A percentile compares a stretch with the other conserved stretches of the same genome.
phyloP scores from a whole-genome alignment of 1,140 invertebrate genomes.

The Aporrectodea caliginosa region DNA sequence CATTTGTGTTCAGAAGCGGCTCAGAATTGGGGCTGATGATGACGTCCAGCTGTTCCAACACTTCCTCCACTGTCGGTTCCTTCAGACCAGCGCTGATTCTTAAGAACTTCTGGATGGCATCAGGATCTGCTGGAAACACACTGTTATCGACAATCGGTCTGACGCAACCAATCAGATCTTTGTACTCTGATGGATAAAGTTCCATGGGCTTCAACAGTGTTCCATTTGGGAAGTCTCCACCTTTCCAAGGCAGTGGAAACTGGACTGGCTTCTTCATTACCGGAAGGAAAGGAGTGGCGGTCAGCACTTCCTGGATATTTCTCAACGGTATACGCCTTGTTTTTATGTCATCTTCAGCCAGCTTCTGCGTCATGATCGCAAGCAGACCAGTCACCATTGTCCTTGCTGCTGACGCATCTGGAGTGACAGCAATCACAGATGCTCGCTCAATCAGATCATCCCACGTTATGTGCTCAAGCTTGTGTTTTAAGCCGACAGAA shows the following conservation, averaged over 20 bases:
- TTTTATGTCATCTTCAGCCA: not conserved
- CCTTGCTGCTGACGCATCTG: not conserved
- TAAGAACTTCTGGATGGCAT: conserved; percentile 13
- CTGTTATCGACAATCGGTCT: conserved; percentile 17
- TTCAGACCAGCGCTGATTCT: not conserved
- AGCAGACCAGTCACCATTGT: conserved; percentile 16
- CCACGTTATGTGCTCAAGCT: conserved; percentile 18
- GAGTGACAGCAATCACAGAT: not conserved
- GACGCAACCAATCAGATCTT: conserved; percentile 26
- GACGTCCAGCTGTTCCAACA: conserved; percentile 25
- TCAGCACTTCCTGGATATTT: conserved; percentile 14
- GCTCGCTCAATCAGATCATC: conserved; percentile 31
- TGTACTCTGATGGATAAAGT: conserved; percentile 12
- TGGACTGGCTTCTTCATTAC: conserved; percentile 14
- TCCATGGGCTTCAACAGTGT: conserved; percentile 15
- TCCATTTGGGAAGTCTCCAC: conserved; percentile 3
- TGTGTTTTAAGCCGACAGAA: conserved; percentile 26
- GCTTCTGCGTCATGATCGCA: not conserved
- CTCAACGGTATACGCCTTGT: not conserved
- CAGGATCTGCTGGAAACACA: conserved; percentile 21
- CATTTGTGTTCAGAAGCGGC: not conserved
- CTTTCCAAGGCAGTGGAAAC: conserved; percentile 28
- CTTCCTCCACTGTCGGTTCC: conserved; percentile 14
- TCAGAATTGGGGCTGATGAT: conserved; percentile 14
- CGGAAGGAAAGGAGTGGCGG: conserved; percentile 25